A percentile compares a stretch with the other conserved stretches of the same genome.
Evolutionary conservation across 2,113 vertebrate species (phyloP).

Genomic region (Protomyctophum bolini): DNA sequence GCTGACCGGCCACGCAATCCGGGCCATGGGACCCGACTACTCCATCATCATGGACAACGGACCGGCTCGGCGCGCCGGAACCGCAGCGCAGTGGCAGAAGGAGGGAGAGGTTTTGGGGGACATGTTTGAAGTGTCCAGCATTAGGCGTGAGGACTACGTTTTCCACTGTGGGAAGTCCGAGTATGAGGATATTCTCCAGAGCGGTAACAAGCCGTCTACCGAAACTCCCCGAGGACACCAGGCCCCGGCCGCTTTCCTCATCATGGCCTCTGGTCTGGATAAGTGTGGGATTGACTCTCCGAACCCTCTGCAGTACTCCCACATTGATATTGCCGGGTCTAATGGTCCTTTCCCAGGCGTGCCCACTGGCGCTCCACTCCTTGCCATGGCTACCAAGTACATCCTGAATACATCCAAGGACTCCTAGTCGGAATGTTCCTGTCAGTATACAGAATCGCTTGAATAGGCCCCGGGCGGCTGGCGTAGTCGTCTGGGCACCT

Average conservation of each 20-base stretch:
- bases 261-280: slow-evolving; percentile 82
- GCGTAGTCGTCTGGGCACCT: too few relatives aligned
- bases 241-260: slow-evolving; percentile 82
- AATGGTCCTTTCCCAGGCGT: slow-evolving; percentile 83
- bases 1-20: slow-evolving; percentile 66
- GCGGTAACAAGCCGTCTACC: slow-evolving; percentile 80
- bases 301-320: slow-evolving; percentile 77
- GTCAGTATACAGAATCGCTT: too few relatives aligned
- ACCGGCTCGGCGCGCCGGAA: too few relatives aligned
- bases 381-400: slow-evolving; percentile 80
- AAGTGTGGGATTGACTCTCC: slow-evolving; percentile 79
- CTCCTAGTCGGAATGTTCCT: too few relatives aligned
- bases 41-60: slow-evolving; percentile 12
- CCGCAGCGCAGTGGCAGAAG: slow-evolving; percentile 21
- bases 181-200: slow-evolving; percentile 83
- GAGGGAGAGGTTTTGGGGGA: slow-evolving; percentile 80
- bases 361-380: slow-evolving; percentile 80
- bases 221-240: slow-evolving; percentile 82
- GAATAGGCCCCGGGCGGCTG: too few relatives aligned
- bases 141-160: slow-evolving; percentile 82
- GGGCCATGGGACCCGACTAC: slow-evolving; percentile 67
- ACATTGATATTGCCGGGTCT: slow-evolving; percentile 84
- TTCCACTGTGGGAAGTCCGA: slow-evolving; percentile 84
- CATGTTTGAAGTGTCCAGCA: slow-evolving; percentile 80
- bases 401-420: slow-evolving; percentile 40